Conservation (phyloP, 2,797 vertebrate species). For the Semotilus atromaculatus region DNA sequence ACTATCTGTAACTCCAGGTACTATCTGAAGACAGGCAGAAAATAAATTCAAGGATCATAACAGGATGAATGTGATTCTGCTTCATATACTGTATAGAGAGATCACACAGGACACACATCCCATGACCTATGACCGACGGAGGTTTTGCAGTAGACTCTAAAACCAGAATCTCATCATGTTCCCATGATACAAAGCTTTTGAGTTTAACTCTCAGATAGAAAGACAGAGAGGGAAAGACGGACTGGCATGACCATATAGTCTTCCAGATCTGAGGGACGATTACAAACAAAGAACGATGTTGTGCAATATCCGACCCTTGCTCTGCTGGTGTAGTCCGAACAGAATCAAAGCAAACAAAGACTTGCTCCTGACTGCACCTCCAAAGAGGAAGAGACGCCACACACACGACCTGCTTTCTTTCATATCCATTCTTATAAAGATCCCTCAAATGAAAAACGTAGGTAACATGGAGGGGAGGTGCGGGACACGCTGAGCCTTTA, state of each 20-base stretch:
- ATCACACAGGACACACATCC: conserved; percentile 3
- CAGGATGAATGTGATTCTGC: neutral
- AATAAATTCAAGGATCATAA: neutral
- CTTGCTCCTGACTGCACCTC: conserved; percentile 71
- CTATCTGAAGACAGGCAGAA: neutral
- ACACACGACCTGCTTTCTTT: conserved; percentile 78
- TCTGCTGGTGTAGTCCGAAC: conserved; percentile 72
- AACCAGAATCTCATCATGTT: conserved; percentile 14
- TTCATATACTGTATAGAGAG: neutral
- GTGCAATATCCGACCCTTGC: conserved; percentile 78
- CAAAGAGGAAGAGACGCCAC: conserved; percentile 76
- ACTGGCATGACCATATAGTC: conserved; percentile 57
- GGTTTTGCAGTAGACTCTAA: neutral
- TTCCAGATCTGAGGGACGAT: conserved; percentile 75
- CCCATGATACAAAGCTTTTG: conserved; percentile 54
- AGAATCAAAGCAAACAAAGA: conserved; percentile 84
- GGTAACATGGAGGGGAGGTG: conserved; percentile 70
- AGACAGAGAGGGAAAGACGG: conserved; percentile 42
- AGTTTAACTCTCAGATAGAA: conserved; percentile 27
- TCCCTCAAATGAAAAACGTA: conserved; percentile 78
- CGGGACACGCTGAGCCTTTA: conserved; percentile 67
- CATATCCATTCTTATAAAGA: conserved; percentile 84
- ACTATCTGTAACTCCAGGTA: neutral
- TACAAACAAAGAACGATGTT: conserved; percentile 80
- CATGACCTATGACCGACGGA: neutral